phyloP scores from a whole-genome alignment of 2,797 vertebrate genomes.

The Uromys caudimaculatus region DNA sequence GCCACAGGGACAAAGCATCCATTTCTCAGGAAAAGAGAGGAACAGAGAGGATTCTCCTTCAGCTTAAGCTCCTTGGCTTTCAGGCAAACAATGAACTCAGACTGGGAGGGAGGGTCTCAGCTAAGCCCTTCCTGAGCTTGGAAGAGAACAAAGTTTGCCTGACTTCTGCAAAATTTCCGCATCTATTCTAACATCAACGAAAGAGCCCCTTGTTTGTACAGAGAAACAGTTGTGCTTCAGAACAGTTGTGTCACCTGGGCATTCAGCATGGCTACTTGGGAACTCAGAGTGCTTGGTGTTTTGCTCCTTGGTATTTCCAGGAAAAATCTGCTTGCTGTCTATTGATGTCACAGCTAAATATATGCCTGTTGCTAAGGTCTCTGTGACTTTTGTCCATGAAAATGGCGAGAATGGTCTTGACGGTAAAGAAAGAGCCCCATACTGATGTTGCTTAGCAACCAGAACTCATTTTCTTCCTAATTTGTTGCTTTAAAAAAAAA shows the following conservation, averaged over 20 bases:
- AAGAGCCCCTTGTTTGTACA: slow-evolving; percentile 26
- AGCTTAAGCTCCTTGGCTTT: neutral
- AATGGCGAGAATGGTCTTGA: slow-evolving; percentile 64
- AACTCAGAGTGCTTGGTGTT: slow-evolving; percentile 73
- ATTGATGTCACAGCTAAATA: slow-evolving; percentile 83
- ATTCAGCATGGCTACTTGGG: slow-evolving; percentile 73
- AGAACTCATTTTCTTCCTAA: slow-evolving; percentile 74
- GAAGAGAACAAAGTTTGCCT: neutral
- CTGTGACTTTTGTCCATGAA: slow-evolving; percentile 82
- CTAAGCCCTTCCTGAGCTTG: neutral
- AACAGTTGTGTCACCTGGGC: slow-evolving; percentile 75
- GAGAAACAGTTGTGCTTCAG: slow-evolving; percentile 68
- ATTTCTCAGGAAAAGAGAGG: neutral
- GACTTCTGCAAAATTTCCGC: slow-evolving; percentile 32
- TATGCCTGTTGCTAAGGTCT: slow-evolving; percentile 79
- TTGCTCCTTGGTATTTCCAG: slow-evolving; percentile 75
- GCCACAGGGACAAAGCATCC: neutral
- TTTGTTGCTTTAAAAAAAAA: slow-evolving; percentile 65
- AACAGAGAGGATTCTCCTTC: neutral
- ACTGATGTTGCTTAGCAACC: slow-evolving; percentile 87
- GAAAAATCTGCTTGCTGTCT: slow-evolving; percentile 81
- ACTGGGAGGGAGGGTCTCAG: neutral
- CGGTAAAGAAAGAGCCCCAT: slow-evolving; percentile 80
- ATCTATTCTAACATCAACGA: neutral
- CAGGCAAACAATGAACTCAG: neutral